Base-by-base conservation (phyloP, 2,888 invertebrate genomes). In the Orchestes rusci region DNA sequence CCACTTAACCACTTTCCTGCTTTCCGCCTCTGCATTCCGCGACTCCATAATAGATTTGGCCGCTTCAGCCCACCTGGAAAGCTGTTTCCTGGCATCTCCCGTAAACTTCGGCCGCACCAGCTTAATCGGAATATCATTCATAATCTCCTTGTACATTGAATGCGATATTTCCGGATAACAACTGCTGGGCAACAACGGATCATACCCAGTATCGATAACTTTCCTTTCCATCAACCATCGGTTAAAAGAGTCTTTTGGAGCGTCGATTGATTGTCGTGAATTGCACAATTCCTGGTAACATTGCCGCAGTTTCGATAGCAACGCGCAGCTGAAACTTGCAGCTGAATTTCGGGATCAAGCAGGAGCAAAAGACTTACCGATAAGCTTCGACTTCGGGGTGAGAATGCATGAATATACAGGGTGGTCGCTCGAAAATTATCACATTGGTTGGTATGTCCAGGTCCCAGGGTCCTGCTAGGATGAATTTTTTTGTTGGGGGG, bases 41-140 rank as follows among this genome's bases (percentile, higher is more conserved):
- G 91, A 89, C 69, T 95, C 96, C 56, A 96, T 93, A 73, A 95
- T 91, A 68, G 91, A 89, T 64, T 95, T 95, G 2, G 96, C 95
- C 12, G 95, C 94, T 69, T 96, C 95, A 0, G 95, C 94, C 70
- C 95, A 97, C 42, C 68, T 54, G 2, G 67, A 67, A 16, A 96
- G 71, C 64, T 96, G 95, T 66, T 95, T 94, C 20, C 95, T 76
- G 1, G 95, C 95, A 71, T 96, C 96, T 1, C 89, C 91, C 2
- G 93, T 90, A 63, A 90, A 95, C 69, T 94, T 93, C 5, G 95
- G 94, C 66, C 92, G 84, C n/a, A 89, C 81, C 47, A 96, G 76
- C 69, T 93, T 94, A 48, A 96, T 90, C 7, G 96, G 96, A 64
- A 97, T 92, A 70, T 96, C 95, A 69, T 93, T 90, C 92, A 96